Evolutionary conservation across 2,797 vertebrate genomes (phyloP), one percentile per base, ranked within the genome.

Genomic region (Smutsia temminckii): DNA sequence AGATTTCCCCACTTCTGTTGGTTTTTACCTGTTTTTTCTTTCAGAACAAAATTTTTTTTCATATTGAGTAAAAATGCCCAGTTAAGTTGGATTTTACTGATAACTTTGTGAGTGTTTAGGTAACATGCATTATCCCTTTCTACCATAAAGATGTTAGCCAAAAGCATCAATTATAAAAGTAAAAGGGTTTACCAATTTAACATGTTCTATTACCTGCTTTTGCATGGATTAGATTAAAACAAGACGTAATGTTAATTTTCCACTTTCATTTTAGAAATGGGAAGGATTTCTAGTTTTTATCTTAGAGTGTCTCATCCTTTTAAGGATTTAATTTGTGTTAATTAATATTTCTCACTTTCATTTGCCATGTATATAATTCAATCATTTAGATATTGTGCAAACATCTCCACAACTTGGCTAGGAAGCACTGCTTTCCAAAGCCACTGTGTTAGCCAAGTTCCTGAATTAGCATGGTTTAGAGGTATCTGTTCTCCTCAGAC

Each of bases 401-500:
- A 84, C 49, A 77, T 51, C 21, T 85, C 40, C 18, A 53, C 92
- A 81, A 57, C 46, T 95, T 96, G 84, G 75, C 55, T 25, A 87
- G 21, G 42, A 29, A 91, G 16, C 57, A 64, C 1, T 8, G 11
- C 29, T 96, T 94, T 97, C 83, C 80, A 72, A 57, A 74, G 29
- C n/a, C 49, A 88, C 8, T 13, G 71, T 71, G 64, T 74, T 78
- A 85, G 95, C 84, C 72, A 94, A 90, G 27, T 85, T 34, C 51
- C 40, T n/a, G 59, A 85, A 85, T 96, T 90, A 91, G 34, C 34
- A 7, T 80, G 97, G 63, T 97, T 96, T 97, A 87, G 79, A 95
- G 17, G 55, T 85, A 78, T 63, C 91, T 89, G 66, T 95, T 40
- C 63, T 92, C 37, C 13, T 37, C 84, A 91, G 83, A 91, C 21